A percentile compares a stretch with the other conserved stretches of the same genome.
Evolutionary conservation across 2,888 invertebrate genomes (phyloP).

Genomic region (Drosophila meridiana): DNA sequence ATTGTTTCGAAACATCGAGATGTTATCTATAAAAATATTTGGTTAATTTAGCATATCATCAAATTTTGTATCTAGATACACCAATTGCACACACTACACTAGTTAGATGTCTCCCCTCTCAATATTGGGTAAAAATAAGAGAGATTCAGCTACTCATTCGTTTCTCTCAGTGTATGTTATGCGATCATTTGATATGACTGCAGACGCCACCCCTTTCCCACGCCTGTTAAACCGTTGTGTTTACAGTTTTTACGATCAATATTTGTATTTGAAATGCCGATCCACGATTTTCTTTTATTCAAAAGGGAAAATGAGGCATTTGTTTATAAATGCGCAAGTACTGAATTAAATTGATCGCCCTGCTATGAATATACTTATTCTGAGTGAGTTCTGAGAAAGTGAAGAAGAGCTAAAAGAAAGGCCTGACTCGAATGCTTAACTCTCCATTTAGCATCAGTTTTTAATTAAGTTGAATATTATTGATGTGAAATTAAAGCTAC

Average conservation of each 20-base stretch:
- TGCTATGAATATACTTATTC: neutral
- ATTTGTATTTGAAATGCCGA: constrained; percentile 21
- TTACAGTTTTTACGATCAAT: constrained; percentile 45
- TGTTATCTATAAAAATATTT: neutral
- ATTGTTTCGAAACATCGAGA: neutral
- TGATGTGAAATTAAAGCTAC: neutral
- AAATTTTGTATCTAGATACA: neutral
- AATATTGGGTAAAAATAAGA: too few species aligned
- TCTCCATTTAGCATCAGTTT: neutral
- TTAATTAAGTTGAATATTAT: neutral
- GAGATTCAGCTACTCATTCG: too few species aligned
- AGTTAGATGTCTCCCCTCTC: too few species aligned
- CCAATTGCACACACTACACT: too few species aligned
- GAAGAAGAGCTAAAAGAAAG: neutral
- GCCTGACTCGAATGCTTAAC: neutral
- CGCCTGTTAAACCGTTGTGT: constrained; percentile 34
- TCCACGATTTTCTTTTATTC: neutral
- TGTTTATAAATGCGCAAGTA: constrained; percentile 11
- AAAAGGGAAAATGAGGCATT: neutral
- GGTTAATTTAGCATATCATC: neutral
- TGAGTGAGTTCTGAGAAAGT: neutral
- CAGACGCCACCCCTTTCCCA: constrained; percentile 38
- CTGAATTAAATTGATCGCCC: neutral
- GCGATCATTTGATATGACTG: constrained; percentile 20
- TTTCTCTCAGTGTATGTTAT: constrained; percentile 11